phyloP scores from a whole-genome alignment of 2,888 invertebrate genomes.

The Iselma pallidipennis region DNA sequence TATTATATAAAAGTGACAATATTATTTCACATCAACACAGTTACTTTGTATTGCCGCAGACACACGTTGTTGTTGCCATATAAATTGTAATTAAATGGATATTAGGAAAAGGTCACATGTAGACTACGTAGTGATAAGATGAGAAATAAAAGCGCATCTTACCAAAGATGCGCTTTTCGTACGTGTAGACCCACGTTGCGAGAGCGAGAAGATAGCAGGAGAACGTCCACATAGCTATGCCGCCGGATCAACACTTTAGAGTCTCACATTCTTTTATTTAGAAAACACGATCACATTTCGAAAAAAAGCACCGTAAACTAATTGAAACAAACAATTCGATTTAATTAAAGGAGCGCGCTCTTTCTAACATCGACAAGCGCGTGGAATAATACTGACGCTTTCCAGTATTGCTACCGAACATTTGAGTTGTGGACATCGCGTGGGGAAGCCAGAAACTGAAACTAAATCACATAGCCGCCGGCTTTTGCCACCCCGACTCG shows the following conservation, averaged over 20 bases:
- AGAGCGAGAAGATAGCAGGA: constrained; percentile 27
- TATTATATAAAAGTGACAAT: neutral
- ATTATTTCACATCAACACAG: neutral
- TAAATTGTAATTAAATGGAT: constrained; percentile 10
- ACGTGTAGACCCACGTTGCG: constrained; percentile 33
- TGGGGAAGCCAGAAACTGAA: constrained; percentile 51
- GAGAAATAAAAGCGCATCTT: constrained; percentile 28
- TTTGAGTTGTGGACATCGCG: constrained; percentile 46
- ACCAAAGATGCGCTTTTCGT: constrained; percentile 45
- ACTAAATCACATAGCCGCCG: constrained; percentile 54
- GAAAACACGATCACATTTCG: constrained; percentile 25
- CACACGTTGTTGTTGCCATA: neutral
- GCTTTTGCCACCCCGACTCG: constrained; percentile 52
- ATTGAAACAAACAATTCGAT: constrained; percentile 4
- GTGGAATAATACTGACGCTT: constrained; percentile 41
- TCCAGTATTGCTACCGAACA: constrained; percentile 27
- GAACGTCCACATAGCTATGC: constrained; percentile 37
- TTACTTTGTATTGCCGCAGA: neutral
- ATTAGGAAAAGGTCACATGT: constrained; percentile 11
- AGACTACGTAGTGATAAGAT: neutral
- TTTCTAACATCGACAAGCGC: constrained; percentile 34
- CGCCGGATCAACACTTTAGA: constrained; percentile 27
- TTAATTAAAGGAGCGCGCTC: constrained; percentile 23
- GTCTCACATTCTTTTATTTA: constrained; percentile 32
- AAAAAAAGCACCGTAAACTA: constrained; percentile 14